phyloP scores from a whole-genome alignment of 2,888 invertebrate species.

The Polydrusus cervinus region DNA sequence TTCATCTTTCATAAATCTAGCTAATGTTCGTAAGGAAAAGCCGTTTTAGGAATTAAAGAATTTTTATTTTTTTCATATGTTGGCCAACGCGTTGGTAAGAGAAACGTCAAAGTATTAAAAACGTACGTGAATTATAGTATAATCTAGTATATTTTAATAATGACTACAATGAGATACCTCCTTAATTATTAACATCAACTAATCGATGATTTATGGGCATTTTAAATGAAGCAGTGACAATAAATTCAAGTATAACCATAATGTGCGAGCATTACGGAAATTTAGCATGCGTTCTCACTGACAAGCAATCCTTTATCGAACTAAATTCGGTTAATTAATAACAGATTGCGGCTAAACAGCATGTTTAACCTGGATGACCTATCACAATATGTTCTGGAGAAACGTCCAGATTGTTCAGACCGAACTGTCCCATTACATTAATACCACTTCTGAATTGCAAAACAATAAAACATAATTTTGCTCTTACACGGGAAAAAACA shows the following conservation, averaged over 20 bases:
- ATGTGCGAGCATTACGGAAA: neutral
- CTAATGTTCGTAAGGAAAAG: no score
- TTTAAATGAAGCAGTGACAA: neutral
- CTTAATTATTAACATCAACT: no score
- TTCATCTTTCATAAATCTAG: no score
- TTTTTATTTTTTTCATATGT: no score
- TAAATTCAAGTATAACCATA: neutral
- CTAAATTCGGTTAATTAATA: slow-evolving; percentile 47
- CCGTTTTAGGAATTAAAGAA: no score
- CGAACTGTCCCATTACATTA: neutral
- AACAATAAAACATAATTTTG: no score
- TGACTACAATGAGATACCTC: no score
- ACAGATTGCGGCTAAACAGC: slow-evolving; percentile 36
- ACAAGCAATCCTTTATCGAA: slow-evolving; percentile 25
- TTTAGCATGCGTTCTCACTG: neutral
- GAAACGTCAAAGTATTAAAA: no score
- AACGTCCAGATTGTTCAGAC: neutral
- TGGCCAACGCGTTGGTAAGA: no score
- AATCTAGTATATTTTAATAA: neutral
- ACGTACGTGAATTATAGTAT: no score
- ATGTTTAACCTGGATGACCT: slow-evolving; percentile 42
- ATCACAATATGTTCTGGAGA: slow-evolving; percentile 21
- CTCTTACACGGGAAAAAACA: no score
- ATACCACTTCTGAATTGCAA: neutral
- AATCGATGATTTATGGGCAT: neutral